Conservation (phyloP, 2,888 invertebrate genomes). For the Clostera curtula region DNA sequence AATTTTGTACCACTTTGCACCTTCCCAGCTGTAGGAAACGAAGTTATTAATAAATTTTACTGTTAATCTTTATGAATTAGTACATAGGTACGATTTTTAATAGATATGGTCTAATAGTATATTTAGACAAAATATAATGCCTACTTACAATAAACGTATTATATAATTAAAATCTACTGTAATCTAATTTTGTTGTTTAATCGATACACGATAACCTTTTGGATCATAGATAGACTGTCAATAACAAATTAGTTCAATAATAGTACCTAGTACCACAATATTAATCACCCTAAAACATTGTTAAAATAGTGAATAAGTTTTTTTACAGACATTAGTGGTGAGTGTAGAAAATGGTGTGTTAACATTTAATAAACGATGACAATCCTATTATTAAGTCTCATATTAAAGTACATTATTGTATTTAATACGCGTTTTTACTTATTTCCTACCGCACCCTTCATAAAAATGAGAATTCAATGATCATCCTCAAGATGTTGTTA, state of each 20-base stretch:
- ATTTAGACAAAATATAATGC: no score
- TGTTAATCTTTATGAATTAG: no score
- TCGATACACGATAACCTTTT: slow-evolving; percentile 13
- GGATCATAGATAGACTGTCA: slow-evolving; percentile 27
- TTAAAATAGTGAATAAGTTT: slow-evolving; percentile 41
- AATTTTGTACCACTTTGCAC: no score
- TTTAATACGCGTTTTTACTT: slow-evolving; percentile 32
- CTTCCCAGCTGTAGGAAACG: no score
- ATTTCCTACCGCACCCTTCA: slow-evolving; percentile 1
- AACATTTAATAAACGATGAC: slow-evolving; percentile 49
- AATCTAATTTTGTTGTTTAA: slow-evolving; percentile 1
- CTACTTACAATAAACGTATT: no score
- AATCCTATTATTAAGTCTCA: slow-evolving; percentile 63
- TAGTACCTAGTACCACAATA: slow-evolving; percentile 24
- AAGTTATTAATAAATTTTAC: no score
- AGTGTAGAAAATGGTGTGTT: slow-evolving; percentile 54
- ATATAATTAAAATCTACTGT: no score
- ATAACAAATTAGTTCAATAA: slow-evolving; percentile 24
- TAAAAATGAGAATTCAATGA: background rate
- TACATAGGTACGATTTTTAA: slow-evolving; percentile 22
- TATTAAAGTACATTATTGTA: slow-evolving; percentile 71
- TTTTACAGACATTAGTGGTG: slow-evolving; percentile 58
- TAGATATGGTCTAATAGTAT: no score
- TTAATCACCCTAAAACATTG: slow-evolving; percentile 25
- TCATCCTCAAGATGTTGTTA: background rate